phyloP scores from a whole-genome alignment of 1,140 invertebrate species.

The Hycleus cichorii region DNA sequence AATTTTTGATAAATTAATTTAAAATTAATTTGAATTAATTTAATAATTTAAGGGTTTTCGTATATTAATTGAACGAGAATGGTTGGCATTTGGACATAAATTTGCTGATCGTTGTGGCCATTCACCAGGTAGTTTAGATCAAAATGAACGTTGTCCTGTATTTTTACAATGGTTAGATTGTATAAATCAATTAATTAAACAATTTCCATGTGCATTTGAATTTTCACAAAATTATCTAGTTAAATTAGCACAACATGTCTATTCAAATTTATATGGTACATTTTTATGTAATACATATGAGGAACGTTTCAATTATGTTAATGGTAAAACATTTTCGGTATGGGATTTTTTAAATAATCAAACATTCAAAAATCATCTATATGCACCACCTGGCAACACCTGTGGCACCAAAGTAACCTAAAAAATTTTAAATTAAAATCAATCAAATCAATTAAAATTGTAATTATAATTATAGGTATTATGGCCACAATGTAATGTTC shows the following conservation, averaged over 20 bases:
- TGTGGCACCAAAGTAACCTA: conserved; percentile 12
- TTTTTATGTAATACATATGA: conserved; percentile 87
- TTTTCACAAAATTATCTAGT: conserved; percentile 92
- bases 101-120: conserved; percentile 92
- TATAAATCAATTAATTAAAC: conserved; percentile 82
- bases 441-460: too few species aligned
- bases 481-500: conserved; percentile 76
- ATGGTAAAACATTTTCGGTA: conserved; percentile 72
- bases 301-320: conserved; percentile 63
- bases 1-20: conserved; percentile 20
- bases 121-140: conserved; percentile 71
- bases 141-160: conserved; percentile 89
- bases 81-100: conserved; percentile 96
- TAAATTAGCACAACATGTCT: conserved; percentile 89
- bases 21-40: background rate
- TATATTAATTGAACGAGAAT: conserved; percentile 86
- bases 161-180: conserved; percentile 98
- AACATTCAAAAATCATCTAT: conserved; percentile 82
- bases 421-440: too few species aligned
- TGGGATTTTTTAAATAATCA: conserved; percentile 77
- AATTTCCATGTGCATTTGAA: conserved; percentile 92
- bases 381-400: conserved; percentile 49
- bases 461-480: conserved; percentile 56
- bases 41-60: conserved; percentile 74
- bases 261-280: conserved; percentile 94